Evolutionary conservation across 2,888 invertebrate species (phyloP), one percentile per base, ranked within the genome.

Genomic region (Mesorhabditis belari): DNA sequence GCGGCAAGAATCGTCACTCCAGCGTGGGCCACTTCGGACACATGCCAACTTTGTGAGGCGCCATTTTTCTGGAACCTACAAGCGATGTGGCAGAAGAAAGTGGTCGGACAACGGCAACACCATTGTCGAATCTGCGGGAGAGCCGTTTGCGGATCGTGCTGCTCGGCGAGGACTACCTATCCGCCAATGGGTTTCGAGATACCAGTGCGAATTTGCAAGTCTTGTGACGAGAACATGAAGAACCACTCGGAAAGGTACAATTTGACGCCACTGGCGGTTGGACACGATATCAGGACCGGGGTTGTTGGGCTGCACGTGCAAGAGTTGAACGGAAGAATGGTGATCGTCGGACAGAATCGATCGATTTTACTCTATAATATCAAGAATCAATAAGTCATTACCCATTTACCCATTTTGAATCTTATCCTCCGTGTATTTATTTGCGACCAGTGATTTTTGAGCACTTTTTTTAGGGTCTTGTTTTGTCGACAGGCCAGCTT

Each of bases 31-130:
- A 94, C 95, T 81, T 88, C 91, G 50, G 95, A 96, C 83, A 86
- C 88, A 50, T 99, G 98, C 82, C 90, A 96, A 85, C 86, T 91
- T 63, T 99, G 98, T 82, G 88, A 89, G 58, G 87, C 90, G 64
- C 98, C 98, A 24, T 98, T 98, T 85, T 96, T 96, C 84, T 98
- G 98, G 98, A 99, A 99, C 83, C 87, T 98, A 57, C 87, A 90
- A 67, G 92, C 91, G 12, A 98, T 99, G 95, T 92, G 96, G 90
- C 92, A 95, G 83, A 91, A 91, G 83, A 89, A 80, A 62, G 60
- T 67, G 6, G 71, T 80, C n/a, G 80, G 80, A n/a, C 62, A 72
- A 4, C 67, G 77, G 12, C 76, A 86, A 82, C 86, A 86, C 68
- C 86, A 86, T 74, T 86, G 86, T 74, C 77, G 86, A 23, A 77